Conservation (phyloP, 2,888 invertebrate genomes). For the Drosophila rellima region DNA sequence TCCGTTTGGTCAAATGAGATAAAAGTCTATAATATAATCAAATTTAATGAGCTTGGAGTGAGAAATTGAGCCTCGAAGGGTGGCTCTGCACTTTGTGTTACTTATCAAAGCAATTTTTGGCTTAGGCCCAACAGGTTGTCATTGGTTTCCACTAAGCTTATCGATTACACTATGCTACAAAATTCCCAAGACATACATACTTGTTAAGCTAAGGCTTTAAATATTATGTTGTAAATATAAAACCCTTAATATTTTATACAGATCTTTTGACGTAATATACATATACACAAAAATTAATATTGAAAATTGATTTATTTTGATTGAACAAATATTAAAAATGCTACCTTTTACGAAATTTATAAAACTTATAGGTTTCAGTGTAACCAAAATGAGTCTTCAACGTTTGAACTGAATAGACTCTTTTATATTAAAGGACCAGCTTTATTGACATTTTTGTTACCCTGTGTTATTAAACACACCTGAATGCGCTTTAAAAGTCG, state of each 20-base stretch:
- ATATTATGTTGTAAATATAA: not conserved
- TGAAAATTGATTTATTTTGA: not conserved
- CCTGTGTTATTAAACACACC: slow-evolving; percentile 50
- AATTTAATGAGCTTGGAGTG: slow-evolving; percentile 72
- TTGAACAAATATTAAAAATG: too few species aligned
- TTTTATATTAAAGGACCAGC: not conserved
- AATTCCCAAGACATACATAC: not conserved
- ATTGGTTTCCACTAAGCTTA: slow-evolving; percentile 47
- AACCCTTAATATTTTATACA: too few species aligned
- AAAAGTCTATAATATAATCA: slow-evolving; percentile 76
- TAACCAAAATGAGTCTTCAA: not conserved
- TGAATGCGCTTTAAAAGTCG: slow-evolving; percentile 41
- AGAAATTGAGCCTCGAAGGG: slow-evolving; percentile 39
- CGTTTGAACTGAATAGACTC: not conserved
- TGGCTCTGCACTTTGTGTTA: slow-evolving; percentile 30
- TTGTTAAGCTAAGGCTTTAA: not conserved
- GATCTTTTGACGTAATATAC: too few species aligned
- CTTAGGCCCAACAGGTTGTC: slow-evolving; percentile 59
- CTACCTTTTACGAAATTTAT: not conserved
- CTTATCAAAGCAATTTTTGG: slow-evolving; percentile 61
- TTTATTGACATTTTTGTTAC: slow-evolving; percentile 29
- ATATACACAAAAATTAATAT: too few species aligned
- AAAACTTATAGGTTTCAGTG: not conserved
- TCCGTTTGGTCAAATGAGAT: slow-evolving; percentile 73
- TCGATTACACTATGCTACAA: slow-evolving; percentile 52